phyloP scores from a whole-genome alignment of 2,888 invertebrate genomes.

The Rutpela maculata region DNA sequence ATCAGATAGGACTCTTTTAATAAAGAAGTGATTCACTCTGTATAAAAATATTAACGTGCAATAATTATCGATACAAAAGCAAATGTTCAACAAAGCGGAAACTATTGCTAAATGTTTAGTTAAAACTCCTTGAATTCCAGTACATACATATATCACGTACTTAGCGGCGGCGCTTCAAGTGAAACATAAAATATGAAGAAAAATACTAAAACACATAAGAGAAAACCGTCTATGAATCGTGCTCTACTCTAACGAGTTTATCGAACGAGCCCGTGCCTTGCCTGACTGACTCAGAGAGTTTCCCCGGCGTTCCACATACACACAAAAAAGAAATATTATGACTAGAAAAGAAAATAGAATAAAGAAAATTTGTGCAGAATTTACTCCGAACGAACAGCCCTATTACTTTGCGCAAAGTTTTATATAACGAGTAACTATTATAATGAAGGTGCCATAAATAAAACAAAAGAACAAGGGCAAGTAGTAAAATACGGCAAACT shows the following conservation, averaged over 20 bases:
- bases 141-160: constrained; percentile 13
- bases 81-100: not conserved
- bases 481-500: not conserved
- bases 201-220: constrained; percentile 2
- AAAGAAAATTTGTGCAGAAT: constrained; percentile 29
- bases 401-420: constrained; percentile 32
- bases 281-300: constrained; percentile 28
- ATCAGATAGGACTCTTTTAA: no score
- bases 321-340: constrained; percentile 34
- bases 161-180: not conserved
- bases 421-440: constrained; percentile 21
- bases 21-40: no score
- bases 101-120: not conserved
- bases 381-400: constrained; percentile 30
- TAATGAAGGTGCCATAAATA: constrained; percentile 26
- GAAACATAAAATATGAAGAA: constrained; percentile 11
- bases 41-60: not conserved
- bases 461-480: not conserved
- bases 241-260: constrained; percentile 29
- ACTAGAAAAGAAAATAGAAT: constrained; percentile 24
- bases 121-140: not conserved
- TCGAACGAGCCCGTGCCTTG: constrained; percentile 29
- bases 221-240: constrained; percentile 24
- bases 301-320: constrained; percentile 15
- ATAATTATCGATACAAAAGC: not conserved